Base-by-base conservation (phyloP, 2,888 invertebrate genomes). In the Zaprionus obscuricornis region DNA sequence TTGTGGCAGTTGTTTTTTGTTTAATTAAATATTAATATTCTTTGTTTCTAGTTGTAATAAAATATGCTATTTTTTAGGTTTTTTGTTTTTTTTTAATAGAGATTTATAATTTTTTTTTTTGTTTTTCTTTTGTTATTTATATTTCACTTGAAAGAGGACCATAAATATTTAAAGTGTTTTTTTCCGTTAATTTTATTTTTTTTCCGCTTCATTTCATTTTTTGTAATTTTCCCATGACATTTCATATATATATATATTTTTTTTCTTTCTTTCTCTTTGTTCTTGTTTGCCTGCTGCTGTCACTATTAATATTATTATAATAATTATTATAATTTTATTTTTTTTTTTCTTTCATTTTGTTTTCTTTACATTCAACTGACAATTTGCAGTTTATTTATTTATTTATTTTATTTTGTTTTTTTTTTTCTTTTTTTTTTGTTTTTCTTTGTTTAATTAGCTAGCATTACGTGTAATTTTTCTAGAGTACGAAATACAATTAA, bases 1-100 rank as follows among this genome's bases (percentile, higher is more conserved):
- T 87, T 86, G 85, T 88, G 88, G 88, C 88, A 88, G 88, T 88
- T 88, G 88, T 85, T 87, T 87, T 87, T 88, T 87, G 78, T 85
- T 86, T 89, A 85, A 84, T 77, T 81, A 84, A 79, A 71, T 71
- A 85, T 73, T 83, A 69, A 79, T 86, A 86, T 84, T 74, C 78
- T 72, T 76, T 67, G 68, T 76, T 66, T 81, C 78, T 75, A 66
- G 66, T 76, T 86, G 83, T 88, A 87, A 85, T 88, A 89, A 88
- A 88, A 88, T 87, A 87, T 85, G 77, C 85, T 85, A 78, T 84
- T 82, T 81, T 70, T 82, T 59, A 47, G 36, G 63, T 64, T 59
- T 57, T 49, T 33, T 10, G 34, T 39, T 11, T 57, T 66, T 65
- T 69, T 59, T 66, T 74, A 76, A 75, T 66, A 76, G 82, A 74